Evolutionary conservation across 2,888 invertebrate species (phyloP).

Genomic region (Octonoba sinensis): DNA sequence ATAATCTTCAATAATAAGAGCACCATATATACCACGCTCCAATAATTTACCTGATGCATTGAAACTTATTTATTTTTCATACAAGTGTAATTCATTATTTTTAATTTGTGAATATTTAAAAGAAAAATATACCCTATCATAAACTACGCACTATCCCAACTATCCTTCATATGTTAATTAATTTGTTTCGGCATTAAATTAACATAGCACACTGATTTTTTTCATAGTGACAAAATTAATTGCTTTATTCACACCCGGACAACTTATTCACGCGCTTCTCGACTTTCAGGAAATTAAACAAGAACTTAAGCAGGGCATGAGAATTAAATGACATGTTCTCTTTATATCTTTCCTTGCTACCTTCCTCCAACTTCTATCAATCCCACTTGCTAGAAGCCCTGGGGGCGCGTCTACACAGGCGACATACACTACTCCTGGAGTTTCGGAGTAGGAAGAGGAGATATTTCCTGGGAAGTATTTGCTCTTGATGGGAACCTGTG

Average conservation of each 20-base stretch:
- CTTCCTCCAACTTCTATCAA: conserved; percentile 3
- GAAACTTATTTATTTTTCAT: too few species aligned
- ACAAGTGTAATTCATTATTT: too few species aligned
- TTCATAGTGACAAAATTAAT: neutral
- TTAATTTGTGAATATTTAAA: too few species aligned
- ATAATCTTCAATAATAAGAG: too few species aligned
- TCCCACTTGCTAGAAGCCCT: neutral
- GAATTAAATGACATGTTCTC: conserved; percentile 26
- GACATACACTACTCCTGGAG: neutral
- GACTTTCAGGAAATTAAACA: conserved; percentile 45
- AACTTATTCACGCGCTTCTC: neutral
- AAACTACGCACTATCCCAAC: too few species aligned
- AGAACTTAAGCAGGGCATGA: conserved; percentile 23
- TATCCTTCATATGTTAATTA: too few species aligned
- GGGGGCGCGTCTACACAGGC: too few species aligned
- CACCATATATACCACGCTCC: too few species aligned
- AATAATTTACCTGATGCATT: too few species aligned
- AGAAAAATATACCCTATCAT: too few species aligned
- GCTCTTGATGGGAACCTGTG: conserved; percentile 20
- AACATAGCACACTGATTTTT: too few species aligned
- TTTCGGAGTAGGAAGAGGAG: neutral
- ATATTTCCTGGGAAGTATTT: conserved; percentile 44
- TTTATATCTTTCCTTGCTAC: neutral
- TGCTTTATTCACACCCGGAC: conserved; percentile 7
- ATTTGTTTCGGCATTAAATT: too few species aligned